Base-by-base conservation (phyloP, 2,797 vertebrate species). In the Rhodeus uyekii region DNA sequence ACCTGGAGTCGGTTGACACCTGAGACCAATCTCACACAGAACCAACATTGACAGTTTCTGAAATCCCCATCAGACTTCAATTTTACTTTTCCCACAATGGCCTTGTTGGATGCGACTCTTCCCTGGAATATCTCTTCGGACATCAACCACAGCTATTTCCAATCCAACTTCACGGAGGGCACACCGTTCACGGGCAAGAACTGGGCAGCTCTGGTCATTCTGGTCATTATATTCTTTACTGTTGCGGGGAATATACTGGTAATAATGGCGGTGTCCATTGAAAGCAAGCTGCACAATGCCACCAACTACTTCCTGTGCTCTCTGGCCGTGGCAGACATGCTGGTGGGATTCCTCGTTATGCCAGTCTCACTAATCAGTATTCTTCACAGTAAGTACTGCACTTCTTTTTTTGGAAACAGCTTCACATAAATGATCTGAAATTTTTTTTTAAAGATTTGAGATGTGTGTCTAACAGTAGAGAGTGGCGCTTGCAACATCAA, bases 261-360 rank as follows among this genome's bases (percentile, higher is more conserved):
- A 76, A 99, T 99, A 88, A 94, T 99, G 92, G 98, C 98, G 0
- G 97, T 99, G 80, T 97, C 96, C 29, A 87, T 99, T 90, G 98
- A 99, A 93, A 98, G 97, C 92, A 98, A 98, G 90, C 95, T 99
- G 79, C 97, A 99, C 86, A 99, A 97, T 50, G 97, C 98, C 65
- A 99, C 98, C 76, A 99, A 99, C 92, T 99, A 97, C 89, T 99
- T 99, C 89, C 92, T 99, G 90, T 95, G 98, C 93, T 99, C 98
- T 0, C 92, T 99, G 91, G 97, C 98, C 0, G 96, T 98, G 86
- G 98, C 98, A 0, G 98, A 99, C 90, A 97, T 99, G 97, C 92
- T 99, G 39, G 98, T 99, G 81, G 98, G 97, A 90, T 96, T 99
- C 87, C 94, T 99, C 88, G 97, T 99, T 83, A 99, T 99, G 98